phyloP scores from a whole-genome alignment of 2,113 vertebrate genomes.

The Scytalopus superciliaris region DNA sequence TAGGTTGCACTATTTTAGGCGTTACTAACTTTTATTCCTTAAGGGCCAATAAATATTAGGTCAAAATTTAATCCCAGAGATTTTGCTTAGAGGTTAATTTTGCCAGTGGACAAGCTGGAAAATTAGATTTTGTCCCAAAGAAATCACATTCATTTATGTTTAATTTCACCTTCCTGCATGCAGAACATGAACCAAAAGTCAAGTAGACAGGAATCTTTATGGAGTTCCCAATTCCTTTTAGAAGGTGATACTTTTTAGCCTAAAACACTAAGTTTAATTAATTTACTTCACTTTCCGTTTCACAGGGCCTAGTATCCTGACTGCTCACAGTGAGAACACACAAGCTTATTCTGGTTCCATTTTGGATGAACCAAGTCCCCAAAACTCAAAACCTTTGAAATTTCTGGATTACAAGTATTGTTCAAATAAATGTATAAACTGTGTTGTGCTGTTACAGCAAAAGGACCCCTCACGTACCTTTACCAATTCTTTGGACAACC shows the following conservation, averaged over 20 bases:
- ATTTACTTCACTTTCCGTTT: not conserved
- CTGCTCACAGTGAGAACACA: not conserved
- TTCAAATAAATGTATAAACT: not conserved
- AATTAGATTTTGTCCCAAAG: constrained; percentile 35
- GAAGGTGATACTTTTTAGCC: not conserved
- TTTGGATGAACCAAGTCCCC: not conserved
- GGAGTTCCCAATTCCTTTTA: not conserved
- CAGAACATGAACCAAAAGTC: not conserved
- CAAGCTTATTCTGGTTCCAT: not conserved
- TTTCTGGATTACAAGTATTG: not conserved
- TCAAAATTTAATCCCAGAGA: constrained; percentile 28
- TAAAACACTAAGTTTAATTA: not conserved
- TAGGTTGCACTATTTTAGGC: constrained; percentile 31
- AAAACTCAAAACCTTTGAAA: not conserved
- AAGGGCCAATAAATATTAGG: constrained; percentile 35
- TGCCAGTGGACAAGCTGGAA: constrained; percentile 23
- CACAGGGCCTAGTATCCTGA: not conserved
- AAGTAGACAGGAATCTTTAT: not conserved
- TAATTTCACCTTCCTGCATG: not conserved
- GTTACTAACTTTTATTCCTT: constrained; percentile 11
- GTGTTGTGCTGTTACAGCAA: not conserved
- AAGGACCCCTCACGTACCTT: not conserved
- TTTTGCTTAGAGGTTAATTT: constrained; percentile 38
- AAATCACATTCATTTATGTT: constrained; percentile 25
- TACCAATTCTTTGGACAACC: not conserved